Conservation (phyloP, 2,888 invertebrate species). For the Agrotis segetum region DNA sequence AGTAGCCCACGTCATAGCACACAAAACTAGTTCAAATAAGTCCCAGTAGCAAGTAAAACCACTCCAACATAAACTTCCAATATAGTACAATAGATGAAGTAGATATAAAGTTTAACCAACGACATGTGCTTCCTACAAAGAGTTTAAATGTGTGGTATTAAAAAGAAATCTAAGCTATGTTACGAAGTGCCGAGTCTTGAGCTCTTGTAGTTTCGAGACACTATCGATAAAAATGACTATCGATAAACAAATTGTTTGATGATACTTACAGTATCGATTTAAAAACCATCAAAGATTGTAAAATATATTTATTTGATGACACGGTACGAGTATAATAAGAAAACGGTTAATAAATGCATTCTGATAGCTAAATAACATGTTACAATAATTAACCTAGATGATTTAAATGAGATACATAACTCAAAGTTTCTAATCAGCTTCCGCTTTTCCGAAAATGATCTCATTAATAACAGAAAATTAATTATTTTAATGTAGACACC, state of each 20-base stretch:
- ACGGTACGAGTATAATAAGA: background rate
- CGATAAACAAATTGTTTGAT: slow-evolving; percentile 29
- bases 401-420: slow-evolving; percentile 64
- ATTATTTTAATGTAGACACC: slow-evolving; percentile 70
- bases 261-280: background rate
- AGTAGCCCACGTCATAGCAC: slow-evolving; percentile 1
- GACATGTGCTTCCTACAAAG: slow-evolving; percentile 78
- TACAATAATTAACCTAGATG: slow-evolving; percentile 42
- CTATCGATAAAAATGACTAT: slow-evolving; percentile 42
- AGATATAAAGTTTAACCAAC: slow-evolving; percentile 72
- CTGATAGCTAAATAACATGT: slow-evolving; percentile 13
- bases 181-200: slow-evolving; percentile 82
- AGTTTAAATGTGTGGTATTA: slow-evolving; percentile 89
- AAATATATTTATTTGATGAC: background rate
- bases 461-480: slow-evolving; percentile 72
- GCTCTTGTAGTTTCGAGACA: slow-evolving; percentile 70
- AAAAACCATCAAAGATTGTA: too few species aligned
- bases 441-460: slow-evolving; percentile 67
- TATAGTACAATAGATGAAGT: slow-evolving; percentile 69
- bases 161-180: slow-evolving; percentile 87
- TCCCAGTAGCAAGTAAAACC: slow-evolving; percentile 39
- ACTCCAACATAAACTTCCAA: slow-evolving; percentile 56
- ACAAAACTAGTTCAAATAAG: slow-evolving; percentile 43
- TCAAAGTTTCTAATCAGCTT: slow-evolving; percentile 68
- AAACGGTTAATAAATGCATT: background rate